Conservation (phyloP, 2,888 invertebrate genomes). For the Pseudococcus viburni region DNA sequence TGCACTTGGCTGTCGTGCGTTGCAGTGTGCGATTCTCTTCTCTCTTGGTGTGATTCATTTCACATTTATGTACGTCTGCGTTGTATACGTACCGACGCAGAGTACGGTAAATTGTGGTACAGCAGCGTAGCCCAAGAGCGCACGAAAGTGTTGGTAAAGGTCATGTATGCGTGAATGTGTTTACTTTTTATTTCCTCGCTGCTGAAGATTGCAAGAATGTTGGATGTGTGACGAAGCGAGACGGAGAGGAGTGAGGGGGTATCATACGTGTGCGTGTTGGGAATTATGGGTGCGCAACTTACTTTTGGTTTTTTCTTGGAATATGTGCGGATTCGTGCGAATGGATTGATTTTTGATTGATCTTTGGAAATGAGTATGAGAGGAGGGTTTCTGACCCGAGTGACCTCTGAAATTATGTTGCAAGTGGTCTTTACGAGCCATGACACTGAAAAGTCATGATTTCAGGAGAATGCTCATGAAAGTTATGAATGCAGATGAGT, state of each 20-base stretch:
- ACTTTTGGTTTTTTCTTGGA: background rate
- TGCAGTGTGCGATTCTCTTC: no score
- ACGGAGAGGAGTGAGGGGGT: background rate
- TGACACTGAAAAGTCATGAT: no score
- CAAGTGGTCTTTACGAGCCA: no score
- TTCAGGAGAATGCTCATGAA: no score
- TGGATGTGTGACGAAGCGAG: background rate
- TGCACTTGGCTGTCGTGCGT: background rate
- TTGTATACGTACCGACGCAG: no score
- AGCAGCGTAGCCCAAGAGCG: background rate
- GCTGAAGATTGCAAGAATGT: background rate
- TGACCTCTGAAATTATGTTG: no score
- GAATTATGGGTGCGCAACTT: background rate
- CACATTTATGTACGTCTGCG: no score
- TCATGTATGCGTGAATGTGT: background rate
- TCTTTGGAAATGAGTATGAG: background rate
- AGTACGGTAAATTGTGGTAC: background rate
- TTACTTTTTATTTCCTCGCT: constrained; percentile 15
- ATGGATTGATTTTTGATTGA: background rate
- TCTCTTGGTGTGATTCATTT: background rate
- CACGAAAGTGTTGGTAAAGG: constrained; percentile 12
- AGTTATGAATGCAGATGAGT: no score
- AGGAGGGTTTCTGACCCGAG: background rate
- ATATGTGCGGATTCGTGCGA: no score
- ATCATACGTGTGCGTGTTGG: background rate